These are phyloP conservation scores for Dilophus febrilis DNA, from an alignment of 2,888 invertebrate genomes.

Conservation along the genomic window DNA sequence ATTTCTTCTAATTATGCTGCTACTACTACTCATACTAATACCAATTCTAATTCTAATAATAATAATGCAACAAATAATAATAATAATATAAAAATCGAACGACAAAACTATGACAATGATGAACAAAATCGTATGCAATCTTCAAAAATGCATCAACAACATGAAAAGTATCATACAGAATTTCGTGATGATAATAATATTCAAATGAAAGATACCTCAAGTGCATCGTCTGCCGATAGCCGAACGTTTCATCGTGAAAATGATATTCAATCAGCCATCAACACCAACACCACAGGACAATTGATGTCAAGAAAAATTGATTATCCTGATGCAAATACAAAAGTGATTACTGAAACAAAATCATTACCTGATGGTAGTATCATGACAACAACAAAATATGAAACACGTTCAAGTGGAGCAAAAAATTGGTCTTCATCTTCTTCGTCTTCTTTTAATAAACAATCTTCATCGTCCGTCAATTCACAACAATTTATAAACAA, in stretches of 20 bases:
- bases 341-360: slow-evolving; percentile 47
- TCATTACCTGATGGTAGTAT: slow-evolving; percentile 47
- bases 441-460: background rate
- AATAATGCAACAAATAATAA: background rate
- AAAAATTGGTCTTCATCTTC: slow-evolving; percentile 11
- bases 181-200: too few species aligned
- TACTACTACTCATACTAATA: too few species aligned
- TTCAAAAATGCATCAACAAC: too few species aligned
- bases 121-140: background rate
- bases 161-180: background rate
- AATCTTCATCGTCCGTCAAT: background rate
- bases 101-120: background rate
- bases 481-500: too few species aligned
- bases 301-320: slow-evolving; percentile 39
- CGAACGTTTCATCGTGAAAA: slow-evolving; percentile 13
- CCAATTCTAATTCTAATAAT: too few species aligned
- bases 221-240: background rate
- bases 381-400: slow-evolving; percentile 49
- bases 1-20: too few species aligned
- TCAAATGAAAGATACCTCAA: background rate
- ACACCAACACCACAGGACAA: slow-evolving; percentile 30
- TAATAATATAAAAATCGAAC: background rate
- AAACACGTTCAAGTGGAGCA: slow-evolving; percentile 31
- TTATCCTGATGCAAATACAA: slow-evolving; percentile 47
- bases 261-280: slow-evolving; percentile 23